These are phyloP conservation scores for Augiades crinisus DNA, from an alignment of 2,888 invertebrate genomes.

Conservation along the genomic window DNA sequence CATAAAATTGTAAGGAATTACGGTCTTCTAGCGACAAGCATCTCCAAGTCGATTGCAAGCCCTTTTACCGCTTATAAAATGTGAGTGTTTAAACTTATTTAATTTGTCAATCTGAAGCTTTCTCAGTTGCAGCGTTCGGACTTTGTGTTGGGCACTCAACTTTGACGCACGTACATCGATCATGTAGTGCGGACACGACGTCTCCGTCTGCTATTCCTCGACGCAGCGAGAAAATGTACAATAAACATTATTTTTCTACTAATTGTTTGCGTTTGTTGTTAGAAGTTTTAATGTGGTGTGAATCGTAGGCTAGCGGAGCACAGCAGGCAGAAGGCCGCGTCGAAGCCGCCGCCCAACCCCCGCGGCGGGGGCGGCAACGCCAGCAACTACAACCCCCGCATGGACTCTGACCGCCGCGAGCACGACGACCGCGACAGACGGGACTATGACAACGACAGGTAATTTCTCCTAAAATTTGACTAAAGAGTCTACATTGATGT, in stretches of 20 bases:
- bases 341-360: constrained; percentile 34
- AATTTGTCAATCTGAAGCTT: constrained; percentile 18
- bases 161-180: constrained; percentile 13
- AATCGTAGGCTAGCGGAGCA: constrained; percentile 65
- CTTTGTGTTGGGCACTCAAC: constrained; percentile 9
- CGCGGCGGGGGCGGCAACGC: constrained; percentile 39
- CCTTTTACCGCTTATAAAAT: too few species aligned
- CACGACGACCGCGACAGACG: constrained; percentile 69
- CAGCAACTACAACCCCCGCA: constrained; percentile 50
- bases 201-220: constrained; percentile 7
- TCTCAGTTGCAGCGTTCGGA: constrained; percentile 23
- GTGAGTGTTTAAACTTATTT: constrained; percentile 4
- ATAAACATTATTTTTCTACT: constrained; percentile 15
- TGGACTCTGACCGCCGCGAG: constrained; percentile 62
- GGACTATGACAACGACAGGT: constrained; percentile 66
- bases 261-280: background rate
- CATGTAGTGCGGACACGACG: constrained; percentile 14
- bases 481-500: too few species aligned
- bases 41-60: too few species aligned
- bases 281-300: constrained; percentile 8
- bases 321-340: constrained; percentile 50
- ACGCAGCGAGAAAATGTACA: constrained; percentile 21
- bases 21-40: too few species aligned
- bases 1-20: too few species aligned
- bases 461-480: background rate